Evolutionary conservation across 2,113 vertebrate genomes (phyloP).

Genomic region (Pongo pygmaeus): DNA sequence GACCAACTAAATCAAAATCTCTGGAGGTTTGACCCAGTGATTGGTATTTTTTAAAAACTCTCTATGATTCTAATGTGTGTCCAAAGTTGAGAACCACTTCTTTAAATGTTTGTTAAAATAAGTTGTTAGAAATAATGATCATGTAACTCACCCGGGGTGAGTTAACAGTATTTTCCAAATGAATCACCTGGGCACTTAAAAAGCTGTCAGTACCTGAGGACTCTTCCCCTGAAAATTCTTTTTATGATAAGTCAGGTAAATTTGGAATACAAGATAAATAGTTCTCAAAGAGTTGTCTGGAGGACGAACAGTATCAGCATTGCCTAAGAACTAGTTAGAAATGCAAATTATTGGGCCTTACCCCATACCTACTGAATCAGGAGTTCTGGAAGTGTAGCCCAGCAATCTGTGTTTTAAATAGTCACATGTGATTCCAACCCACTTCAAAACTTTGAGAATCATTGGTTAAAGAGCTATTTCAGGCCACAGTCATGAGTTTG

Average conservation of each 20-base stretch:
- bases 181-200: neutral
- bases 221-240: neutral
- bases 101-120: neutral
- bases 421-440: neutral
- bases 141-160: neutral
- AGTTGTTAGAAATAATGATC: neutral
- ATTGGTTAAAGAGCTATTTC: neutral
- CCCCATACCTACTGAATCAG: neutral
- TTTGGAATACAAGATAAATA: neutral
- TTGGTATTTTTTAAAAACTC: neutral
- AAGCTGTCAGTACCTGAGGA: neutral
- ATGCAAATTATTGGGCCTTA: neutral
- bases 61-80: neutral
- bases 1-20: slow-evolving; percentile 2
- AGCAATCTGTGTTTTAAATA: neutral
- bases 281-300: neutral
- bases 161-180: neutral
- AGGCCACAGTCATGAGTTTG: neutral
- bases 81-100: neutral
- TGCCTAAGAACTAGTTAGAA: neutral
- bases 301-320: neutral
- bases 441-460: neutral
- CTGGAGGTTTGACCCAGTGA: neutral
- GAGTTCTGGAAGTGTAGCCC: neutral
- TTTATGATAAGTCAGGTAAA: neutral